Conservation (phyloP, 2,888 invertebrate species). For the Cabera pusaria region DNA sequence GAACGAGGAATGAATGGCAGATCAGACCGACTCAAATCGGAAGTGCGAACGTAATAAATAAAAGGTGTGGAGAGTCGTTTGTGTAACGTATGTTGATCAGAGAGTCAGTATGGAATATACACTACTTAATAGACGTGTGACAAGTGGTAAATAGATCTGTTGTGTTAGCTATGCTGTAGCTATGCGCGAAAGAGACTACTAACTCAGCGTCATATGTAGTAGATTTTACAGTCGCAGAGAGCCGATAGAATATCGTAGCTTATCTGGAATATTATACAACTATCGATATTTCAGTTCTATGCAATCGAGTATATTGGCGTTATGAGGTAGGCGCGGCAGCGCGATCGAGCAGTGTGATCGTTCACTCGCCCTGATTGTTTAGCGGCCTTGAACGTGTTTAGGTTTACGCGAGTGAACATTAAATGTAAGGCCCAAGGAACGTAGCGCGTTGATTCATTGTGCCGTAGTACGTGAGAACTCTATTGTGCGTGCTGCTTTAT, state of each 20-base stretch:
- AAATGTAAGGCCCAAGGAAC: conserved; percentile 25
- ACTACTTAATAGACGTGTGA: neutral
- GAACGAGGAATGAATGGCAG: conserved; percentile 6
- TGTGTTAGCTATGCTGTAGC: conserved; percentile 5
- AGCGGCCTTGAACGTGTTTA: conserved; percentile 55
- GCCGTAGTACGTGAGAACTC: conserved; percentile 11
- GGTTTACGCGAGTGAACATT: conserved; percentile 30
- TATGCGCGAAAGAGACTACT: too few relatives aligned
- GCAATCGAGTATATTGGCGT: conserved; percentile 1
- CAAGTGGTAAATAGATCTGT: neutral
- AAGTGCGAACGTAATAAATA: conserved; percentile 24
- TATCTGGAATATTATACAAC: neutral
- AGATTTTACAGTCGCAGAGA: too few relatives aligned
- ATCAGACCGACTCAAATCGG: conserved; percentile 11
- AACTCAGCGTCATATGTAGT: too few relatives aligned
- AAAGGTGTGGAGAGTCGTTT: conserved; percentile 22
- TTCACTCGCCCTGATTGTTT: conserved; percentile 43
- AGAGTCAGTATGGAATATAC: conserved; percentile 7
- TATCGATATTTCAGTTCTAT: conserved; percentile 4
- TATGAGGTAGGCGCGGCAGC: conserved; percentile 34
- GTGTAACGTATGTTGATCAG: conserved; percentile 22
- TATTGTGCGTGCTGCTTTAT: conserved; percentile 17
- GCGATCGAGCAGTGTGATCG: conserved; percentile 33
- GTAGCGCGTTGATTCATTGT: conserved; percentile 16
- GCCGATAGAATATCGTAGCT: too few relatives aligned